Percentiles rank a stretch among this genome's conserved stretches.
Conservation (phyloP, 2,113 vertebrate genomes). For the Chaetodon auriga region DNA sequence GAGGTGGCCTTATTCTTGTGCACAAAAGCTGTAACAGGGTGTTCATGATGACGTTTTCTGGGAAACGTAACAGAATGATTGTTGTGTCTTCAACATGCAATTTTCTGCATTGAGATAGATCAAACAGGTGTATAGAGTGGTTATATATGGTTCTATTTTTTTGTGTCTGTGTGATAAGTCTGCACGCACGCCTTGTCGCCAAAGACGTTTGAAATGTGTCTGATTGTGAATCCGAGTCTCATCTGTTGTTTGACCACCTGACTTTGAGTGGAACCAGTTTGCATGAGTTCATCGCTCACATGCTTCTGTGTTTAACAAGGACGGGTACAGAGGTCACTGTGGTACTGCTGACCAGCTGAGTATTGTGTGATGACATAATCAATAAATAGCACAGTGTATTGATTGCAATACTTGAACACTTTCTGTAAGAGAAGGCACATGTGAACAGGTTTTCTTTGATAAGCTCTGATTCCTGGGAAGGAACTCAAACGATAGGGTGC, state of each 20-base stretch:
- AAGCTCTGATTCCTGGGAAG: constrained; percentile 20
- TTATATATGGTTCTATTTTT: not conserved
- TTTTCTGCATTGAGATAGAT: constrained; percentile 28
- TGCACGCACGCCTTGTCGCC: constrained; percentile 22
- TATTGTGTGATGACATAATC: constrained; percentile 7
- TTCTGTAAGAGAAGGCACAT: constrained; percentile 23
- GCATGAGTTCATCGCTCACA: constrained; percentile 8
- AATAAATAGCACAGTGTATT: not conserved
- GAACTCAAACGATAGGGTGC: not conserved
- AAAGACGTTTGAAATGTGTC: constrained; percentile 41
- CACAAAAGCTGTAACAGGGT: constrained; percentile 56
- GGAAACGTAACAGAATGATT: constrained; percentile 32
- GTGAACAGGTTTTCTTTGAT: constrained; percentile 24
- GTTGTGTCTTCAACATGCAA: constrained; percentile 33
- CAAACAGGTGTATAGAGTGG: not conserved
- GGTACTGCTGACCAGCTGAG: constrained; percentile 5
- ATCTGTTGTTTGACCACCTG: not conserved
- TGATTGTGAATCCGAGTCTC: not conserved
- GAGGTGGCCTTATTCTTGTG: constrained; percentile 67
- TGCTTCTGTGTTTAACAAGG: not conserved
- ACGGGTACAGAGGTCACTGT: constrained; percentile 1
- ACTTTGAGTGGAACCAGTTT: constrained; percentile 6
- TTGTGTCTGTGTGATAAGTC: constrained; percentile 19
- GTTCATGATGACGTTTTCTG: constrained; percentile 32
- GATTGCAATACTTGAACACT: constrained; percentile 20